Conservation (phyloP, 2,113 vertebrate genomes). For the Sterrhoptilus dennistouni region DNA sequence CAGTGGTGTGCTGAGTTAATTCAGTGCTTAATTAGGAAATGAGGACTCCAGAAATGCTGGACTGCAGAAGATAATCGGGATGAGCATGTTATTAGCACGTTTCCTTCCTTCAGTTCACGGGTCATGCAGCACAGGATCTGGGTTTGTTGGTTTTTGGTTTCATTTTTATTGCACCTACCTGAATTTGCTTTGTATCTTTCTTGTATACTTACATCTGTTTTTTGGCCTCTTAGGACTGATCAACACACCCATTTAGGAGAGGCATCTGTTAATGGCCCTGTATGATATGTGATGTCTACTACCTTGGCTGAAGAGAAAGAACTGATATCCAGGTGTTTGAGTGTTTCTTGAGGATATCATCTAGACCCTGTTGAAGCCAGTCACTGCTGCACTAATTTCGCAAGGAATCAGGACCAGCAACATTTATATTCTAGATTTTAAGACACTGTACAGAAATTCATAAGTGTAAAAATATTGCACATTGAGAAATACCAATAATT, state of each 20-base stretch:
- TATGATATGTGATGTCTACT: constrained; percentile 78
- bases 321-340: constrained; percentile 71
- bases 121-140: not conserved
- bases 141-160: not conserved
- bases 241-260: constrained; percentile 78
- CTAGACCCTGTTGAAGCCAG: constrained; percentile 74
- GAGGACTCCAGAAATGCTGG: not conserved
- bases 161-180: not conserved
- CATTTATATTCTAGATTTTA: constrained; percentile 86
- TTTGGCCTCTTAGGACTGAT: constrained; percentile 76
- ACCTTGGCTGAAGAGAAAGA: constrained; percentile 74
- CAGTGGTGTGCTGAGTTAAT: not conserved
- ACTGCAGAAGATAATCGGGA: not conserved
- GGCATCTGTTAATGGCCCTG: constrained; percentile 87
- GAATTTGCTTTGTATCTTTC: not conserved
- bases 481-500: constrained; percentile 87
- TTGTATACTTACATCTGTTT: not conserved
- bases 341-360: constrained; percentile 72
- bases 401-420: constrained; percentile 97
- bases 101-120: not conserved
- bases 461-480: constrained; percentile 87
- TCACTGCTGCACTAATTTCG: constrained; percentile 82
- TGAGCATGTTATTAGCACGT: not conserved
- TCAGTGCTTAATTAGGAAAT: not conserved
- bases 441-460: constrained; percentile 90